Evolutionary conservation across 1,140 invertebrate species (phyloP).

Genomic region (Eriocheir sinensis): DNA sequence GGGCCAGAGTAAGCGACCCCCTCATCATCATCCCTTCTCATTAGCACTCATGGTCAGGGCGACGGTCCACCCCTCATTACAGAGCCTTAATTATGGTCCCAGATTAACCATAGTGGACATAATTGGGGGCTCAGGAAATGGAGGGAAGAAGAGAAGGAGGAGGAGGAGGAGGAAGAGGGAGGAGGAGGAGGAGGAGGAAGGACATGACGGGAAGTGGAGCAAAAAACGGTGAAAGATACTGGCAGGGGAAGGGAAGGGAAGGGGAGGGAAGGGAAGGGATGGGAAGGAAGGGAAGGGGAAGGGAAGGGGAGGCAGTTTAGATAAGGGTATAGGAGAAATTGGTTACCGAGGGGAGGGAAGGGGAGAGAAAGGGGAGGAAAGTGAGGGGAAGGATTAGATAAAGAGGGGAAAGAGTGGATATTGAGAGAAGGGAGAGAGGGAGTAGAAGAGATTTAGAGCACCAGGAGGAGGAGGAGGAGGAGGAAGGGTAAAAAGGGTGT

Average conservation of each 20-base stretch:
- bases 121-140: not conserved
- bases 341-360: not conserved
- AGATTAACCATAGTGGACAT: conserved; percentile 15
- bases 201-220: not conserved
- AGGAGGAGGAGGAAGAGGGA: not conserved
- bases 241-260: not conserved
- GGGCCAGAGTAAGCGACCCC: too few species aligned
- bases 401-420: not conserved
- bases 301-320: not conserved
- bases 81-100: not conserved
- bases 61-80: not conserved
- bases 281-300: not conserved
- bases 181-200: conserved; percentile 8
- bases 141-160: not conserved
- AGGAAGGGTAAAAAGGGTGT: not conserved
- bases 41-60: not conserved
- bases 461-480: not conserved
- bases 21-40: not conserved
- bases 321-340: too few species aligned
- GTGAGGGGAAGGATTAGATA: not conserved
- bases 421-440: not conserved
- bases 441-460: not conserved
- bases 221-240: too few species aligned
- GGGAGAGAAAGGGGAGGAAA: not conserved
- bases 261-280: too few species aligned